Conservation (phyloP, 2,888 invertebrate species). For the Drosophila yooni region DNA sequence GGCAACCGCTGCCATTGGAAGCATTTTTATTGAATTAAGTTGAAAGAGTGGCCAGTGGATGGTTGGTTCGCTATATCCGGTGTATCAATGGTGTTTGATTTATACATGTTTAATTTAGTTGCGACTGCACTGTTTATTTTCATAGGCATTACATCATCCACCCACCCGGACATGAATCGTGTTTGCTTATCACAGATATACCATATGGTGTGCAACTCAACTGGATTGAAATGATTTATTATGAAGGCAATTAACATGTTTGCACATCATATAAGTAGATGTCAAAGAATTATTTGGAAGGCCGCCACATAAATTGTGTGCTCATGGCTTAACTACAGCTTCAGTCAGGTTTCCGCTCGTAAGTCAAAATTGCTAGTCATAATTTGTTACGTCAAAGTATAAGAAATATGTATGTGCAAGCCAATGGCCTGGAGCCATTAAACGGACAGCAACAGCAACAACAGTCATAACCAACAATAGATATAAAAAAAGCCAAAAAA, state of each 20-base stretch:
- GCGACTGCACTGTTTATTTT: slow-evolving; percentile 27
- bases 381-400: slow-evolving; percentile 46
- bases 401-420: slow-evolving; percentile 20
- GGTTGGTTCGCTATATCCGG: not conserved
- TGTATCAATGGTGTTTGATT: slow-evolving; percentile 24
- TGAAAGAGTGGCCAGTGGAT: not conserved
- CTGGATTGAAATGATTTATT: slow-evolving; percentile 29
- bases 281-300: not conserved
- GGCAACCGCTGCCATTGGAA: not conserved
- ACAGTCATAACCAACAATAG: slow-evolving; percentile 30
- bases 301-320: slow-evolving; percentile 39
- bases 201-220: slow-evolving; percentile 4
- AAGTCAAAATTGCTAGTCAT: slow-evolving; percentile 73
- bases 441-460: slow-evolving; percentile 53
- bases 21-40: not conserved
- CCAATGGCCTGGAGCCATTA: slow-evolving; percentile 50
- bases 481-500: slow-evolving; percentile 31
- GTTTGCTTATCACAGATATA: slow-evolving; percentile 11
- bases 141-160: not conserved
- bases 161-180: slow-evolving; percentile 12
- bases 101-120: slow-evolving; percentile 37
- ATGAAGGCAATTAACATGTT: slow-evolving; percentile 33
- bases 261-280: not conserved
- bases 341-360: slow-evolving; percentile 33
- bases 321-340: slow-evolving; percentile 38